Base-by-base conservation (phyloP, 2,797 vertebrate species). In the Syngnathus rostellatus region DNA sequence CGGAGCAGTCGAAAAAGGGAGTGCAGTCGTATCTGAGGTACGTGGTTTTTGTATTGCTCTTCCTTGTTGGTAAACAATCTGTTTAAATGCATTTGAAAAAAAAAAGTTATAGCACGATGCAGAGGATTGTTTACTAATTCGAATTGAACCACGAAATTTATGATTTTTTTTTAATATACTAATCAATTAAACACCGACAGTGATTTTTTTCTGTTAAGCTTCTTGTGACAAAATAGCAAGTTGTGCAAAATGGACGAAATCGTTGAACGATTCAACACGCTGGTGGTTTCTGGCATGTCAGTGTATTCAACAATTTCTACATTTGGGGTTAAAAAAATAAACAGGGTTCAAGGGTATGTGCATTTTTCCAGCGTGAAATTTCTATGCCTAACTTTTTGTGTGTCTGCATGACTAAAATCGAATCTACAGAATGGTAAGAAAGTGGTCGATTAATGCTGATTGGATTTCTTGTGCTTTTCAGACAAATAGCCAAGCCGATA, bases 401-500 rank as follows among this genome's bases (percentile, higher is more conserved):
- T 31, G 11, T 4, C 21, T 53, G 50, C 6, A 21, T 55, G 53
- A 25, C 53, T 55, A 55, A 55, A 53, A 23, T 19, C 19, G 7
- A 19, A 58, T 58, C 5, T 38, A 19, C 17, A 37, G 5, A 16
- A 37, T 14, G 6, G 17, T 57, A 57, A 12, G 12, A 31, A 23
- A 62, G 10, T 14, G 21, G 6, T 37, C 37, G 19, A 64, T 64
- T 11, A 50, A 37, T 25, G 1, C 8, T 59, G 14, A 31, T 72
- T 0, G 76, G 58, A 53, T 74, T 75, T 84, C 16, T 69, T 80
- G 64, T 69, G 16, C 62, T 45, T 76, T 83, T 78, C 72, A 97
- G 95, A 77, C 85, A 91, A 70, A 80, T 84, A 50, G 73, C 87
- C 64, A 81, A 80, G 68, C 90, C 90, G 0, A 75, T 81, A 64